Evolutionary conservation across 2,113 vertebrate species (phyloP).

Genomic region (Nothobranchius furzeri): DNA sequence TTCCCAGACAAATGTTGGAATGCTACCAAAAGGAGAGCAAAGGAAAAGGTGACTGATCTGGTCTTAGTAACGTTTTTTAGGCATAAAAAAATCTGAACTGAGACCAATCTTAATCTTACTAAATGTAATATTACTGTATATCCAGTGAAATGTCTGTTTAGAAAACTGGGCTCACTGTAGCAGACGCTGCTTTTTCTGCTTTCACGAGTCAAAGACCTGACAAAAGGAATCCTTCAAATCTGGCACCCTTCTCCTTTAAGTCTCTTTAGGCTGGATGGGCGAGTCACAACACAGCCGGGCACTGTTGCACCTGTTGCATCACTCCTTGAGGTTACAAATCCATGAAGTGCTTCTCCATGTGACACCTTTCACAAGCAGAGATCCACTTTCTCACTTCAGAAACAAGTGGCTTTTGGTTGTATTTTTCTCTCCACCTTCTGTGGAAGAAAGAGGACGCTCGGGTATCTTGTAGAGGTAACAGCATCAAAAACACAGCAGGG

Average conservation of each 20-base stretch:
- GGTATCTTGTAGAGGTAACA: conserved; percentile 49
- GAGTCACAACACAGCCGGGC: conserved; percentile 1
- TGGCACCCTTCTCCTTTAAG: not conserved
- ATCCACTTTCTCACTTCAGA: conserved; percentile 25
- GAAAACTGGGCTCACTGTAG: not conserved
- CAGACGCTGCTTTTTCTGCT: not conserved
- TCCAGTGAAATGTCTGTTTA: too few species aligned
- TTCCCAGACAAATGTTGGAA: conserved; percentile 36
- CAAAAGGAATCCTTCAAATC: not conserved
- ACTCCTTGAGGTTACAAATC: conserved; percentile 41
- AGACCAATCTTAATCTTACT: not conserved
- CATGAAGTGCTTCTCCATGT: conserved; percentile 23
- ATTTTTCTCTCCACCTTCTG: conserved; percentile 17
- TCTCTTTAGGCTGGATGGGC: not conserved
- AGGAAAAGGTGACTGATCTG: conserved; percentile 22
- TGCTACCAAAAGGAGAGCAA: conserved; percentile 16
- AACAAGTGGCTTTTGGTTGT: conserved; percentile 11
- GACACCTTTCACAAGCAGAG: conserved; percentile 35
- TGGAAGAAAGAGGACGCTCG: conserved; percentile 25
- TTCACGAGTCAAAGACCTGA: too few species aligned
- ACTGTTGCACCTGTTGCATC: conserved; percentile 59
- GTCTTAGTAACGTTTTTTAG: not conserved
- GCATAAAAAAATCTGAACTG: not conserved
- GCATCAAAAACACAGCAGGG: conserved; percentile 29
- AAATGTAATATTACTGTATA: too few species aligned